Conservation (phyloP, 2,888 invertebrate species). For the Helicoverpa assulta region DNA sequence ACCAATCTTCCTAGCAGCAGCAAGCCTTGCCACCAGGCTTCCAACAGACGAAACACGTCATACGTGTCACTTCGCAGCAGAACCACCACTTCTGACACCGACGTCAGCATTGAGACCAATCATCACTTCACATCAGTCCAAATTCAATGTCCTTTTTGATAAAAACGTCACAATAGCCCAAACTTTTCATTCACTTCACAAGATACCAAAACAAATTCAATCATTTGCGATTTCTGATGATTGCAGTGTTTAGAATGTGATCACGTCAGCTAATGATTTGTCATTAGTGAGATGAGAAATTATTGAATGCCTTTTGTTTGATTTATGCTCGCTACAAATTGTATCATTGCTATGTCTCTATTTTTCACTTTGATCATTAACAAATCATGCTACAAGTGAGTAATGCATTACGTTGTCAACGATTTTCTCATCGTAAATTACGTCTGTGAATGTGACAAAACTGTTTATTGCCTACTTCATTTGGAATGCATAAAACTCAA, state of each 20-base stretch:
- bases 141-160: constrained; percentile 15
- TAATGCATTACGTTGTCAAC: constrained; percentile 16
- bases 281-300: background rate
- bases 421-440: constrained; percentile 40
- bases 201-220: background rate
- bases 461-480: background rate
- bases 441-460: constrained; percentile 4
- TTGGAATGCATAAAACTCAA: background rate
- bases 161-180: background rate
- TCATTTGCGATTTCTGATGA: background rate
- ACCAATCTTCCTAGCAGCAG: constrained; percentile 87
- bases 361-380: constrained; percentile 16
- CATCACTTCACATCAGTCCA: constrained; percentile 40
- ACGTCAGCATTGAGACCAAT: constrained; percentile 69
- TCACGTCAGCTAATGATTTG: constrained; percentile 4
- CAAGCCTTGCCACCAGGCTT: constrained; percentile 88
- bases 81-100: constrained; percentile 75
- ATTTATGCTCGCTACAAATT: background rate
- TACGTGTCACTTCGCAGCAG: constrained; percentile 83
- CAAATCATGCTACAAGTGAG: constrained; percentile 6
- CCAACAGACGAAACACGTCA: constrained; percentile 84
- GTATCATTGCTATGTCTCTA: background rate
- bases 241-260: constrained; percentile 24
- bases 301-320: background rate
- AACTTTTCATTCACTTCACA: constrained; percentile 11